Conservation (phyloP, 1,140 invertebrate genomes). For the Oncopodura yosiiana region DNA sequence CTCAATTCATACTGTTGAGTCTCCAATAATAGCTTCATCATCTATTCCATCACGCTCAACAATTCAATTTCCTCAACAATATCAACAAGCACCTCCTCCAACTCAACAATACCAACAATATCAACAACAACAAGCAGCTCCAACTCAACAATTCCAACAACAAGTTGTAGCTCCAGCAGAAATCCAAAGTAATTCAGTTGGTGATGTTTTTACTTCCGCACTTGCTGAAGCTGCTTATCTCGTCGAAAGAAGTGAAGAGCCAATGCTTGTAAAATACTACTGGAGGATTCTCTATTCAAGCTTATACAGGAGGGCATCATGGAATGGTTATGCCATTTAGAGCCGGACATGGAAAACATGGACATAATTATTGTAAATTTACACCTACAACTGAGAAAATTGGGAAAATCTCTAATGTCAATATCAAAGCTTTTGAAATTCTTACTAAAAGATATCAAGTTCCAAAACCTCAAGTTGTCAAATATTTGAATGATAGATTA, state of each 20-base stretch:
- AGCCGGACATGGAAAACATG: slow-evolving; percentile 18
- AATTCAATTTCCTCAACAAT: no score
- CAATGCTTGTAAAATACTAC: background rate
- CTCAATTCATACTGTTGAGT: no score
- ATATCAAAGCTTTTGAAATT: slow-evolving; percentile 27
- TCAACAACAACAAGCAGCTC: background rate
- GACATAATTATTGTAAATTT: slow-evolving; percentile 32
- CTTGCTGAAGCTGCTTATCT: slow-evolving; percentile 16
- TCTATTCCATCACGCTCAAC: no score
- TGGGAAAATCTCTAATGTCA: slow-evolving; percentile 18
- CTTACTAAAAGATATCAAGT: slow-evolving; percentile 19
- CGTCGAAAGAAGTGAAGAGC: slow-evolving; percentile 4
- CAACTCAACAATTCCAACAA: no score
- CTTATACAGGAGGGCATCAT: slow-evolving; percentile 2
- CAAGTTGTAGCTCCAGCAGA: background rate
- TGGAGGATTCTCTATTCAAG: slow-evolving; percentile 6
- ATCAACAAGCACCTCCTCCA: background rate
- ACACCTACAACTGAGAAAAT: slow-evolving; percentile 28
- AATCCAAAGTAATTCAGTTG: slow-evolving; percentile 1
- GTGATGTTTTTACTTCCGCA: background rate
- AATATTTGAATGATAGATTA: slow-evolving; percentile 13
- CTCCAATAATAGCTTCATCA: no score
- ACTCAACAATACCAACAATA: background rate
- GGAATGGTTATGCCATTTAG: background rate
- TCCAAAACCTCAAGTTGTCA: slow-evolving; percentile 18